Base-by-base conservation (phyloP, 1,140 invertebrate genomes). In the Drosophila kikkawai region DNA sequence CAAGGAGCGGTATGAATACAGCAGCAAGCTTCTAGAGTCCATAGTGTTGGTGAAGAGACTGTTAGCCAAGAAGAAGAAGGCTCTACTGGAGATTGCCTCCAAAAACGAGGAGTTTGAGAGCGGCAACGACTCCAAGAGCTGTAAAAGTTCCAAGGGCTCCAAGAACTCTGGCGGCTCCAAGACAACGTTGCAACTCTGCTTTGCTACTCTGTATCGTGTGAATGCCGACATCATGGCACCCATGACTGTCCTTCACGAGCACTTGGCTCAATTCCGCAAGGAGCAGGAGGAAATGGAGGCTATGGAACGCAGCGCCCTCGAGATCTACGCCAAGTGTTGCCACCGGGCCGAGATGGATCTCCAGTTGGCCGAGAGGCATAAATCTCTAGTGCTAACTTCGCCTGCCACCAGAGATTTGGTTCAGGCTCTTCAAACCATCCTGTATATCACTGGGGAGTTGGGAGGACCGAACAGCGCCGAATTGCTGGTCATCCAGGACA, bases 291-390 rank as follows among this genome's bases (percentile, higher is more conserved):
- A 41, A 4, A 5, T 47, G 26, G 34, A 68, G 11, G 37, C 45
- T 3, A 60, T 39, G 6, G 8, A 7, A 3, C 7, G 26, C 7
- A 51, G 55, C 6, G 41, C 68, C n/a, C 44, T 67, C 6, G 61
- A 75, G 2, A 19, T 75, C 3, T 81, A 51, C 39, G 41, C 45
- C 7, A 71, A 75, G 29, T 90, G 74, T n/a, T 60, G 74, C 22
- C 7, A 51, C 7, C 53, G 79, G 7, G 85, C 85, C 39, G 74
- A 84, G 19, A 4, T 70, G 50, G 84, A 84, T 26, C 11, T 87
- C 8, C 70, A 75, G 37, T n/a, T 55, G 0, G 45, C 57, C 7
- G 39, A 37, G 3, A 26, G 2, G 0, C 17, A 50, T 3, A 32
- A 26, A 1, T n/a, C 13, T 6, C 22, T 78, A 1, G 26, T 29